phyloP scores from a whole-genome alignment of 2,888 invertebrate species.

The Lithophane ornitopus region DNA sequence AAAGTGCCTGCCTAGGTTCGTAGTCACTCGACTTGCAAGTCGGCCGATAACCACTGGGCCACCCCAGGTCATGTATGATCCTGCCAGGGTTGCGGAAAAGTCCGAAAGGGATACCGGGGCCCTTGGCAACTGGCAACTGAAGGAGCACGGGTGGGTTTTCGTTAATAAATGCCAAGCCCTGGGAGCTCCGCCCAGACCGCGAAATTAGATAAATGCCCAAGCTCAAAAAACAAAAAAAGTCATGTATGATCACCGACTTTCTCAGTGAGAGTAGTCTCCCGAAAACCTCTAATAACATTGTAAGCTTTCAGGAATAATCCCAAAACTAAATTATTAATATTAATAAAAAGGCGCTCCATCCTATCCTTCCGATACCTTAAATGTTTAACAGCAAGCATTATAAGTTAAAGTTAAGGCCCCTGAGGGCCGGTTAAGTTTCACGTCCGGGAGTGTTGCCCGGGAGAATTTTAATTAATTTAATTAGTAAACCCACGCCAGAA shows the following conservation, averaged over 20 bases:
- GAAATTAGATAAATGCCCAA: no score
- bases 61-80: neutral
- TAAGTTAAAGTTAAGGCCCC: slow-evolving; percentile 50
- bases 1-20: no score
- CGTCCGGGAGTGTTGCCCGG: slow-evolving; percentile 54
- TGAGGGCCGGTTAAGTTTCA: slow-evolving; percentile 46
- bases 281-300: neutral
- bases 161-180: no score
- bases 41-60: neutral
- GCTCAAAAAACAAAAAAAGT: no score
- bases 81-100: no score
- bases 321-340: slow-evolving; percentile 10
- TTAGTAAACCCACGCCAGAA: slow-evolving; percentile 51
- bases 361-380: slow-evolving; percentile 30
- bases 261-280: neutral
- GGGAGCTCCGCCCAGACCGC: no score
- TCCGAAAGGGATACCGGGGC: no score
- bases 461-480: slow-evolving; percentile 71
- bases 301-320: neutral
- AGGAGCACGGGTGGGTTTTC: no score
- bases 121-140: no score
- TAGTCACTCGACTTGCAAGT: no score
- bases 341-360: neutral
- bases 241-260: neutral
- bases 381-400: slow-evolving; percentile 55